Evolutionary conservation across 2,113 vertebrate species (phyloP).

Genomic region (Cryptotis parvus): DNA sequence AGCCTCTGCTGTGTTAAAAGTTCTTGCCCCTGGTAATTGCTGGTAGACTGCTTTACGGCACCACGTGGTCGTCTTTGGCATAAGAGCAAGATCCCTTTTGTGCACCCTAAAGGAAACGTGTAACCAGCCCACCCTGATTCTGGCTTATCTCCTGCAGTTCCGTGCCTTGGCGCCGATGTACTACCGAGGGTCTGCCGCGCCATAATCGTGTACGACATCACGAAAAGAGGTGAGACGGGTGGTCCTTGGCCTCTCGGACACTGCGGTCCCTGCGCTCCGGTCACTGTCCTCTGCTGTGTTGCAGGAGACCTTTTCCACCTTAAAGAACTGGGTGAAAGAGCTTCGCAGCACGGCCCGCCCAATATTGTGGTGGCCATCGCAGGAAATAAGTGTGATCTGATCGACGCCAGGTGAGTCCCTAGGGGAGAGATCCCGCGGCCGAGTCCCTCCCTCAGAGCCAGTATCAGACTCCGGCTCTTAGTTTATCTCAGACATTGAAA

Average conservation of each 20-base stretch:
- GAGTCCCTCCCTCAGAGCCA: not conserved
- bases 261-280: not conserved
- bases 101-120: too few relatives aligned
- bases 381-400: constrained; percentile 98
- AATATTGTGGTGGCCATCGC: constrained; percentile 98
- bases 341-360: constrained; percentile 96
- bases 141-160: constrained; percentile 88
- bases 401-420: constrained; percentile 93
- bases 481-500: constrained; percentile 64
- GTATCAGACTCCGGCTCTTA: constrained; percentile 34
- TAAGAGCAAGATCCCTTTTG: too few relatives aligned
- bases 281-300: constrained; percentile 6
- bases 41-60: constrained; percentile 52
- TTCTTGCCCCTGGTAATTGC: constrained; percentile 57
- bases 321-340: constrained; percentile 99
- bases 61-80: constrained; percentile 43
- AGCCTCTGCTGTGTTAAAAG: constrained; percentile 14
- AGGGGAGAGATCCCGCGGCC: not conserved
- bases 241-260: not conserved
- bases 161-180: constrained; percentile 99
- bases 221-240: constrained; percentile 94
- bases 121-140: constrained; percentile 10
- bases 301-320: constrained; percentile 96
- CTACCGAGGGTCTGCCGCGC: constrained; percentile 98
- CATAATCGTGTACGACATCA: constrained; percentile 99